Base-by-base conservation (phyloP, 2,797 vertebrate species). In the Aythya fuligula region DNA sequence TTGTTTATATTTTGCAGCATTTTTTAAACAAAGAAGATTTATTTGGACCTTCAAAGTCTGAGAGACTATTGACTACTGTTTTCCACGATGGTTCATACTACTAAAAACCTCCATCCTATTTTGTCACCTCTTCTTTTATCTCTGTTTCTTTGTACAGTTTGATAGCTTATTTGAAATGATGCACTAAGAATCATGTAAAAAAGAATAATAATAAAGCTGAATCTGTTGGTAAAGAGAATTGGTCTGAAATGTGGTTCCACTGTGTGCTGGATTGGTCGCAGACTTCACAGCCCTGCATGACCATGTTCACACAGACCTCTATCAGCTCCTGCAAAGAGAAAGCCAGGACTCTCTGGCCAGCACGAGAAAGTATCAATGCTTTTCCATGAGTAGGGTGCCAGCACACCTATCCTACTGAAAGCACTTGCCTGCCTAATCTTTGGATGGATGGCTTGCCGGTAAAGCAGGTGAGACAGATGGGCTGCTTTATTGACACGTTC, bases 121-220 rank as follows among this genome's bases (percentile, higher is more conserved):
- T 94, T 90, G 78, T 92, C 96, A 62, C 91, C 82, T 95, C 91
- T 96, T 97, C 95, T 96, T 97, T 96, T 95, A 93, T 91, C 95
- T 94, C 90, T 85, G 67, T 95, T 97, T 89, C 95, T 97, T 97
- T 97, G 96, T 97, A 97, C 96, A 97, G 95, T 97, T 97, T 97
- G 95, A 97, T 97, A 97, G 96, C 96, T 97, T 96, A 94, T 97
- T 97, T 97, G 96, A 97, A 96, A 96, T 43, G 90, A 94, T 94
- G 96, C 95, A 97, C 97, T 97, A 96, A 95, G 92, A 96, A 79
- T 90, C 95, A 73, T 97, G 97, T 97, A 94, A 88, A 96, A 94
- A 96, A 91, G 71, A 94, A 64, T 96, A 95, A 97, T 88, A 97
- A 97, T 96, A 96, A 97, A 96, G 92, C 84, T 82, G 91, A 94